phyloP scores from a whole-genome alignment of 2,113 vertebrate genomes.

The Onychostoma macrolepis region DNA sequence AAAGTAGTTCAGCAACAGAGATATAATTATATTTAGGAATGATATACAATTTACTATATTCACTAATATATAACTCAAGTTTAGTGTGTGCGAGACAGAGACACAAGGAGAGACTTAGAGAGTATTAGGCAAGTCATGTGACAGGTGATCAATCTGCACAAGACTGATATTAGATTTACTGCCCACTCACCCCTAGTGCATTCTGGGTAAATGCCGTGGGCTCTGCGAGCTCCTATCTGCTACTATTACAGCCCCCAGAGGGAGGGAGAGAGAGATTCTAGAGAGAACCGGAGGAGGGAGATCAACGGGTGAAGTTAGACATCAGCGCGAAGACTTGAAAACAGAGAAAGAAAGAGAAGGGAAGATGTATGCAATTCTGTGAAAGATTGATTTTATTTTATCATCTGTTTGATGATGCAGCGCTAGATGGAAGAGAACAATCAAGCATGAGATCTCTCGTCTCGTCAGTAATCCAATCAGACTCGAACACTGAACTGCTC shows the following conservation, averaged over 20 bases:
- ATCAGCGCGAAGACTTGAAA: slow-evolving; percentile 1
- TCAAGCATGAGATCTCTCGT: neutral
- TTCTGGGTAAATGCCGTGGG: slow-evolving; percentile 52
- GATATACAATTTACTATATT: slow-evolving; percentile 23
- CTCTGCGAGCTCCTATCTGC: slow-evolving; percentile 28
- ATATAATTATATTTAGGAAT: slow-evolving; percentile 26
- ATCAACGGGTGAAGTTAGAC: slow-evolving; percentile 3
- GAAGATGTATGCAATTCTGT: slow-evolving; percentile 9
- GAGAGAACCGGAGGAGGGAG: slow-evolving; percentile 3
- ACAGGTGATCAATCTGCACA: slow-evolving; percentile 55
- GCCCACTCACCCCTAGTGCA: slow-evolving; percentile 45
- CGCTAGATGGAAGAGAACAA: slow-evolving; percentile 23
- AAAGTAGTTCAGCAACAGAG: slow-evolving; percentile 7
- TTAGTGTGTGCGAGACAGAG: neutral
- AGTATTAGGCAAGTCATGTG: slow-evolving; percentile 32
- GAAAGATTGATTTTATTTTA: slow-evolving; percentile 34
- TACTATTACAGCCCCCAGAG: slow-evolving; percentile 39
- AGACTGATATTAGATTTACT: slow-evolving; percentile 56
- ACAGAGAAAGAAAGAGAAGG: neutral
- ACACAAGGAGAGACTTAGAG: slow-evolving; percentile 24
- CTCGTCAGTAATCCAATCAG: slow-evolving; percentile 36
- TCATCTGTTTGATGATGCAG: slow-evolving; percentile 23
- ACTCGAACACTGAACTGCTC: slow-evolving; percentile 21
- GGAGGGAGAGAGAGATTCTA: neutral
- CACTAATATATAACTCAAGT: neutral